Percentiles rank a stretch among this genome's conserved stretches.
Evolutionary conservation across 53 echinoderm and acorn worm species (phyloP).

Genomic region (Mesocentrotus franciscanus): DNA sequence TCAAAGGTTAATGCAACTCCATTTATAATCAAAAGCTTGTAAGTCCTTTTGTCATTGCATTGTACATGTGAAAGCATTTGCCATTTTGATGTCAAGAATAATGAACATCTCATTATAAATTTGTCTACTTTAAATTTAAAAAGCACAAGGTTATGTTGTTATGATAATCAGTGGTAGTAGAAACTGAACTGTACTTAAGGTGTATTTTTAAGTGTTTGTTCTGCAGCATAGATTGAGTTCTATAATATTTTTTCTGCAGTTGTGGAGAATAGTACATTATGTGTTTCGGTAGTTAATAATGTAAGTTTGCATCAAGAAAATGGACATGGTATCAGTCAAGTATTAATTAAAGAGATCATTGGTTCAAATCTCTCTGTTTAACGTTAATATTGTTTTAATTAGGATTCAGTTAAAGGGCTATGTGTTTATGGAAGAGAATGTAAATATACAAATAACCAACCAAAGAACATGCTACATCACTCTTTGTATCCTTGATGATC

Average conservation of each 20-base stretch:
- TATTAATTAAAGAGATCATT: background rate
- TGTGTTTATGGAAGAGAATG: background rate
- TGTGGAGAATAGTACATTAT: background rate
- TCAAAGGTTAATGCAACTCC: constrained; percentile 4
- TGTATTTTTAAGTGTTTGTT: background rate
- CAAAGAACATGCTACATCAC: background rate
- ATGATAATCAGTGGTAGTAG: background rate
- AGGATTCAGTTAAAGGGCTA: background rate
- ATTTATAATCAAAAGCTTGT: constrained; percentile 13
- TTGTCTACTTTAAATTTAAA: background rate
- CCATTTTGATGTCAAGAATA: background rate
- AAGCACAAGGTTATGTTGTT: background rate
- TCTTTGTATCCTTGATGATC: background rate
- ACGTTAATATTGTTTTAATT: background rate
- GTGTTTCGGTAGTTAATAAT: background rate
- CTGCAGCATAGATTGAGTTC: background rate
- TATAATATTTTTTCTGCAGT: constrained; percentile 1
- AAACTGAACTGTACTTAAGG: constrained; percentile 16
- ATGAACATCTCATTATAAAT: constrained; percentile 16
- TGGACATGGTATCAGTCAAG: background rate
- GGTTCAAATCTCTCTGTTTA: background rate
- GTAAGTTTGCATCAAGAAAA: background rate
- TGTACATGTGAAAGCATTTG: background rate
- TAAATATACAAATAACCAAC: constrained; percentile 23
- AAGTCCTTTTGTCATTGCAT: background rate